Base-by-base conservation (phyloP, 2,797 vertebrate genomes). In the Eurystomus glaucurus region DNA sequence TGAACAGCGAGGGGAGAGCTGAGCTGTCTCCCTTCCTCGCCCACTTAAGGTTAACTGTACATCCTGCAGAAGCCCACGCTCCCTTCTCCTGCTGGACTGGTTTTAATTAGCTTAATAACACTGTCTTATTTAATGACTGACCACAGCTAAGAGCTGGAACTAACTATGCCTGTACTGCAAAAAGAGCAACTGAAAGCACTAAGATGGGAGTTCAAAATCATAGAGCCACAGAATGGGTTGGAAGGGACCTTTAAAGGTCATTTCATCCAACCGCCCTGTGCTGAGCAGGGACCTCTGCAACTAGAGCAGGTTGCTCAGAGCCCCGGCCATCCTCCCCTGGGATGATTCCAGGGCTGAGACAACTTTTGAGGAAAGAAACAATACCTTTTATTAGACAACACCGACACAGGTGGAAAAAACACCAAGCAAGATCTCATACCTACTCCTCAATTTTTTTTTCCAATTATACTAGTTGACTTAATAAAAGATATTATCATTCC, bases 31-130 rank as follows among this genome's bases (percentile, higher is more conserved):
- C 79, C 51, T 91, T 96, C 77, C 84, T 89, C 87, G 65, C 75
- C 71, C 65, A 51, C 74, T 97, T 90, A 79, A 95, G 91, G 88
- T 96, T 97, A 95, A 90, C 93, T 97, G 66, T 80, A 89, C 82
- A 84, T 75, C 96, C 64, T 92, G 82, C 76, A 92, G 79, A 93
- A 96, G 75, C 58, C 83, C 80, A 54, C 55, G 50, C 90, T 92
- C 92, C 45, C 16, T 94, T 96, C 72, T 95, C 88, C 90, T 84
- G 77, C 48, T 90, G 91, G 93, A 85, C 90, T 92, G 92, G 94
- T 95, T 97, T 94, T 75, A 97, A 97, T 97, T 96, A 94, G 37
- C 55, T 97, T 95, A 96, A 90, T 87, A 92, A 83, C 10, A 1
- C 61, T 80, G 65, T 95, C 92, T 95, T 96, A 96, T 74, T 86